Percentiles rank a stretch among this genome's conserved stretches.
Conservation (phyloP, 1,140 invertebrate species). For the Augochlora pura region DNA sequence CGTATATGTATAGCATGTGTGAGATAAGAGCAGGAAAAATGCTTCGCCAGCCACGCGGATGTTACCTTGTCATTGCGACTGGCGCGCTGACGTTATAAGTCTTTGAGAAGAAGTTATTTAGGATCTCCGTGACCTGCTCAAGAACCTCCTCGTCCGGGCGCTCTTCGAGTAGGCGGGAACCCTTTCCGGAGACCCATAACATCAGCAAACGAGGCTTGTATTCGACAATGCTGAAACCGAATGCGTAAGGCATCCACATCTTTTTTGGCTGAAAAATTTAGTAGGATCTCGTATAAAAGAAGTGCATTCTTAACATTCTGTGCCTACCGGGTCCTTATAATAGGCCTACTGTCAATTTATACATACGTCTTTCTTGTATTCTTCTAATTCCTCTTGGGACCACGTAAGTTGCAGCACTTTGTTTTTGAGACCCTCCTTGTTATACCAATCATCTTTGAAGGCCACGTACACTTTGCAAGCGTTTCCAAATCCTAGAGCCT, state of each 20-base stretch:
- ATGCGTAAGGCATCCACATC: slow-evolving; percentile 82
- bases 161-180: slow-evolving; percentile 81
- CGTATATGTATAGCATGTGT: background rate
- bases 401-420: slow-evolving; percentile 77
- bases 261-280: slow-evolving; percentile 42
- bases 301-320: background rate
- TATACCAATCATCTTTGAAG: slow-evolving; percentile 84
- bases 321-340: too few species aligned
- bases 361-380: slow-evolving; percentile 55
- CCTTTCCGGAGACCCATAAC: slow-evolving; percentile 81
- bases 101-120: slow-evolving; percentile 75
- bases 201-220: slow-evolving; percentile 84
- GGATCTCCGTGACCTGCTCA: slow-evolving; percentile 70
- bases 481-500: slow-evolving; percentile 82
- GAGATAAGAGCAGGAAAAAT: background rate
- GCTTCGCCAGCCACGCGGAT: background rate
- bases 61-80: slow-evolving; percentile 61
- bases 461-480: slow-evolving; percentile 87
- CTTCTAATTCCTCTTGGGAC: slow-evolving; percentile 77
- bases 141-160: slow-evolving; percentile 77
- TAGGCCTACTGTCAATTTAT: too few species aligned
- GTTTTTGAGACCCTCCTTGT: slow-evolving; percentile 49
- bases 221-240: slow-evolving; percentile 82
- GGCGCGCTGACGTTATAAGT: slow-evolving; percentile 79
- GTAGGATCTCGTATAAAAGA: too few species aligned